Evolutionary conservation across 2,888 invertebrate species (phyloP).

Genomic region (Agrochola macilenta): DNA sequence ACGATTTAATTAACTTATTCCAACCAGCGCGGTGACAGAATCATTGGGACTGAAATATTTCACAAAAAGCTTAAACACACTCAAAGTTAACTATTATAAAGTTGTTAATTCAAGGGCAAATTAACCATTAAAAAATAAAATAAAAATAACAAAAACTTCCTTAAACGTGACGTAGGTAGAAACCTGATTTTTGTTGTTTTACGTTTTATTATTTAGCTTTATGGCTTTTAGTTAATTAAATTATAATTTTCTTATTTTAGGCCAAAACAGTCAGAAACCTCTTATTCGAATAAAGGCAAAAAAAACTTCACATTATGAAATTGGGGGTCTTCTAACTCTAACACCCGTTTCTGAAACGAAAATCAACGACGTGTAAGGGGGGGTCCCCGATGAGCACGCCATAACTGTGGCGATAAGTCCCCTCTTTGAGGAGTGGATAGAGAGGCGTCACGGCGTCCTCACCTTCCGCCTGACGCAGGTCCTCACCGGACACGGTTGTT

Average conservation of each 20-base stretch:
- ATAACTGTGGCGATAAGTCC: no score
- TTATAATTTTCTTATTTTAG: neutral
- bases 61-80: neutral
- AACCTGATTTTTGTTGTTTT: neutral
- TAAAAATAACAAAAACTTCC: neutral
- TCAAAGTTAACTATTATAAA: neutral
- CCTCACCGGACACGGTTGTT: no score
- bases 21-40: neutral
- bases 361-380: no score
- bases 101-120: conserved; percentile 10
- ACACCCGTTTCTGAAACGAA: no score
- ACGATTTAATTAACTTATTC: neutral
- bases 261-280: neutral
- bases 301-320: no score
- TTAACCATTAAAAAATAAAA: conserved; percentile 1
- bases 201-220: no score
- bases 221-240: neutral
- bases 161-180: neutral
- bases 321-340: no score
- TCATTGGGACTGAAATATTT: neutral
- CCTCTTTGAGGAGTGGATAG: no score
- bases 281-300: neutral
- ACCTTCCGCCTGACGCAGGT: no score
- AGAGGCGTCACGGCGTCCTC: no score
- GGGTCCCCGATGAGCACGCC: no score